Conservation (phyloP, 2,113 vertebrate genomes). For the Apodemus speciosus region DNA sequence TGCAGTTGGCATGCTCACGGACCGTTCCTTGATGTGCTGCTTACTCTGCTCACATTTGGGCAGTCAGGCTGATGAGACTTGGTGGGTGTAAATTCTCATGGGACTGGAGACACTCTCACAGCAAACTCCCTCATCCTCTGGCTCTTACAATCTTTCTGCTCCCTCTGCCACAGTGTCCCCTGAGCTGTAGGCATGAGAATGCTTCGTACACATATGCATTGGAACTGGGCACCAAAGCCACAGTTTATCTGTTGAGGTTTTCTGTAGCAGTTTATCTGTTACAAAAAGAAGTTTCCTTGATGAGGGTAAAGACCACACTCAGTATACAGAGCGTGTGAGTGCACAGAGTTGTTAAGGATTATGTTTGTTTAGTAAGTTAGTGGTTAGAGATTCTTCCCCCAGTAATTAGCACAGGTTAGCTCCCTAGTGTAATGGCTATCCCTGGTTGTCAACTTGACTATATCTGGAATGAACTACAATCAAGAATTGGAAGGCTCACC, state of each 20-base stretch:
- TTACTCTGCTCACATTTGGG: no score
- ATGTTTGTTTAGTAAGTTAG: background rate
- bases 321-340: background rate
- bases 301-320: background rate
- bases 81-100: no score
- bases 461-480: no score
- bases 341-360: background rate
- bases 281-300: background rate
- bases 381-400: background rate
- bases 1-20: no score
- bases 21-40: no score
- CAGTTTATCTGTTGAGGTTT: background rate
- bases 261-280: background rate
- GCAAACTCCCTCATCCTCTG: background rate
- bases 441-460: no score
- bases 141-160: background rate
- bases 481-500: no score
- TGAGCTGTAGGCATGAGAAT: background rate
- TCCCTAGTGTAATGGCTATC: no score
- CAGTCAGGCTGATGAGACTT: no score
- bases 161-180: background rate
- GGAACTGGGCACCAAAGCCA: background rate
- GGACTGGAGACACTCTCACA: no score
- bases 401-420: background rate
- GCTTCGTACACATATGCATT: background rate